Evolutionary conservation across 2,888 invertebrate species (phyloP).

Genomic region (Drosophila planitibia): DNA sequence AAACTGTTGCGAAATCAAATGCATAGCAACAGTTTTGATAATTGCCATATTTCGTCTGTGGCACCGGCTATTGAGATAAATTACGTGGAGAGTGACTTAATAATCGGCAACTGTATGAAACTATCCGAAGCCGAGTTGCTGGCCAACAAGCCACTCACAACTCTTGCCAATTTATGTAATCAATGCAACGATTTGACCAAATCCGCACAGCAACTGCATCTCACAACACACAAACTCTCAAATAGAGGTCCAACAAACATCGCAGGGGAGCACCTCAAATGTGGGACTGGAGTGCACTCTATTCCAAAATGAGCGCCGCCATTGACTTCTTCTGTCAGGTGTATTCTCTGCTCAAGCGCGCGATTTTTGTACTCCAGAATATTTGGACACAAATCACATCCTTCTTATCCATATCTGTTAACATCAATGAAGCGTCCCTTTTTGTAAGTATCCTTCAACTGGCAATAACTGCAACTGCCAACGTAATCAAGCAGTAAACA

Average conservation of each 20-base stretch:
- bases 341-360: slow-evolving; percentile 89
- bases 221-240: slow-evolving; percentile 73
- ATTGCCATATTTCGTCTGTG: slow-evolving; percentile 17
- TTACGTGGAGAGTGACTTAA: slow-evolving; percentile 33
- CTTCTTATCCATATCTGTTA: slow-evolving; percentile 87
- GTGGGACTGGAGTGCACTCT: slow-evolving; percentile 59
- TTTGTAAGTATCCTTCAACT: slow-evolving; percentile 48
- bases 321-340: slow-evolving; percentile 88
- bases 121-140: slow-evolving; percentile 90
- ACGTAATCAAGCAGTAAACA: background rate
- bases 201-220: slow-evolving; percentile 88
- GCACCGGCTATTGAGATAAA: slow-evolving; percentile 70
- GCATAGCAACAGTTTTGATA: slow-evolving; percentile 7
- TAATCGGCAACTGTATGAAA: slow-evolving; percentile 13
- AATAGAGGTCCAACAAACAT: slow-evolving; percentile 20
- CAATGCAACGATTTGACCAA: slow-evolving; percentile 90
- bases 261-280: slow-evolving; percentile 41
- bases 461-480: background rate
- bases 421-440: slow-evolving; percentile 50
- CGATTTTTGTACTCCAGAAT: slow-evolving; percentile 90
- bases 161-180: slow-evolving; percentile 91
- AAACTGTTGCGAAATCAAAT: slow-evolving; percentile 55
- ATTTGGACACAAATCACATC: slow-evolving; percentile 91
- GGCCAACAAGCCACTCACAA: slow-evolving; percentile 91
- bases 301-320: slow-evolving; percentile 86